Conservation (phyloP, 2,113 vertebrate species). For the Ciconia stormi region DNA sequence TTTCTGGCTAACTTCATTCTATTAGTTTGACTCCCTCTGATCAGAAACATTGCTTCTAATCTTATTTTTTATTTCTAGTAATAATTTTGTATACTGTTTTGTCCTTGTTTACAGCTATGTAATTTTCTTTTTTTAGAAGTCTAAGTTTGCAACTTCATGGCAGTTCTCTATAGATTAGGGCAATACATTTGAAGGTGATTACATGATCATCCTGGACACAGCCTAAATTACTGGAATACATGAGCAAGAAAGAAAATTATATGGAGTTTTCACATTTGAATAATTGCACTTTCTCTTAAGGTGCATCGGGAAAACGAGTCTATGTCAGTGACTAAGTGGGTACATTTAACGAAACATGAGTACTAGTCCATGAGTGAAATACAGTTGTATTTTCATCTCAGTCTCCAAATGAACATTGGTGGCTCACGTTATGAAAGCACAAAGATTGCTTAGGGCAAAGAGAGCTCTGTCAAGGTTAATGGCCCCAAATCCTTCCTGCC, state of each 20-base stretch:
- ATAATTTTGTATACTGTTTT: not conserved
- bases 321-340: not conserved
- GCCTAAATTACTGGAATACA: not conserved
- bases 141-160: not conserved
- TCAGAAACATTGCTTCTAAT: not conserved
- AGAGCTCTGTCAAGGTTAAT: not conserved
- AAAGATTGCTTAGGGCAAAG: conserved; percentile 1
- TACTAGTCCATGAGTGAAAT: not conserved
- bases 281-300: not conserved
- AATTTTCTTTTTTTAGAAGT: not conserved
- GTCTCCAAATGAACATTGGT: not conserved
- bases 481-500: not conserved
- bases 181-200: not conserved
- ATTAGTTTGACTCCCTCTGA: not conserved
- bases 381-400: not conserved
- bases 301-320: not conserved
- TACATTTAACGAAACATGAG: not conserved
- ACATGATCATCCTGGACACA: not conserved
- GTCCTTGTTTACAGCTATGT: not conserved
- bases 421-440: not conserved
- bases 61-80: not conserved
- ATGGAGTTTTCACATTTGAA: not conserved
- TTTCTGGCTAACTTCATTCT: not conserved
- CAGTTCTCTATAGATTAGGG: not conserved
- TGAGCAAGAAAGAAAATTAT: not conserved